Base-by-base conservation (phyloP, 2,797 vertebrate genomes). In the Eulemur mongoz region DNA sequence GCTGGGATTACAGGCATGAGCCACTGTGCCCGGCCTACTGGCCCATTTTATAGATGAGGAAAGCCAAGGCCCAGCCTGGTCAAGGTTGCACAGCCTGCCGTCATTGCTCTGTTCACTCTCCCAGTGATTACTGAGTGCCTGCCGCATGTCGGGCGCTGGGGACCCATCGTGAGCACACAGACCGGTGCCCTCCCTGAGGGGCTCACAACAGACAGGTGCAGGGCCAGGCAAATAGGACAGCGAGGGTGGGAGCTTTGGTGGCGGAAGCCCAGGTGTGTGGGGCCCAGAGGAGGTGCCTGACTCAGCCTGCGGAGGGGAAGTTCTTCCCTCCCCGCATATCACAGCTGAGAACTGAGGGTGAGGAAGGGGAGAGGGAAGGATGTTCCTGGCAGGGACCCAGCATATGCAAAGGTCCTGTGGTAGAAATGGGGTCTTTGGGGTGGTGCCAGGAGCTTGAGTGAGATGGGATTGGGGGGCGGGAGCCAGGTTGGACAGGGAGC, bases 21-120 rank as follows among this genome's bases (percentile, higher is more conserved):
- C 32, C 32, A n/a, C 32, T 7, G 0, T 0, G 30, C 61, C 30
- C 5, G 20, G 4, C 35, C 23, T 54, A 30, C 43, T 50, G 81
- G 50, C 38, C 35, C 52, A 23, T 69, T 48, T 95, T 63, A n/a
- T 38, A 86, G 67, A 70, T 6, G 11, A 93, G 67, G 57, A 70
- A 35, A 52, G 45, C 23, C 18, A 27, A 63, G 52, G 69, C 4
- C 69, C 35, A 14, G 38, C 5, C 5, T 32, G 4, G 23, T 61
- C 61, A 70, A 35, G 30, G 52, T 35, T 35, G 61, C 45, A 52
- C 30, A 25, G 38, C 11, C 57, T 18, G 9, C 25, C 4, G 50
- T 43, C 35, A 35, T 20, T 65, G 35, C 48, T 70, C 45, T 43
- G 23, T 45, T 76, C 59, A 27, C 27, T 91, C 63, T 67, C 0